Conservation (phyloP, 2,797 vertebrate genomes). For the Uromys caudimaculatus region DNA sequence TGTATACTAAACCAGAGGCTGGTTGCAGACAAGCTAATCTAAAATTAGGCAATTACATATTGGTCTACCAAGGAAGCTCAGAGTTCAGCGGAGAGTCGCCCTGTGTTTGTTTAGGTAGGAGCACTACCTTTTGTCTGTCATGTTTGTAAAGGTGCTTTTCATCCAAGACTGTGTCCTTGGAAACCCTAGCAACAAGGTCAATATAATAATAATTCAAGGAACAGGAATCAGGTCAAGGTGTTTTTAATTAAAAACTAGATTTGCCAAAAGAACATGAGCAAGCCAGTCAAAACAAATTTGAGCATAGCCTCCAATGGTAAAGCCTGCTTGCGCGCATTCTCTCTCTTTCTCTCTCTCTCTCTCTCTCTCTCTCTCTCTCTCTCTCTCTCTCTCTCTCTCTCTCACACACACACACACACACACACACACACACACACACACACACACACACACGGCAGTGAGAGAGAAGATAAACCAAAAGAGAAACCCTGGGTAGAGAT, state of each 20-base stretch:
- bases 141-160: conserved; percentile 65
- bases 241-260: conserved; percentile 54
- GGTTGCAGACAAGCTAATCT: neutral
- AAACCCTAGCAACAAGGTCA: conserved; percentile 70
- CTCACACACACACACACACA: neutral
- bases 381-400: neutral
- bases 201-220: neutral
- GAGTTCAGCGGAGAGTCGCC: conserved; percentile 10
- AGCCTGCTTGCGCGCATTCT: neutral
- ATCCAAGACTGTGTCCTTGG: conserved; percentile 46
- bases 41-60: neutral
- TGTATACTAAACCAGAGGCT: conserved; percentile 36
- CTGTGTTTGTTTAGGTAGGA: conserved; percentile 1
- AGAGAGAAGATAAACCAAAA: conserved; percentile 11
- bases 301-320: neutral
- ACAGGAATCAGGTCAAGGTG: neutral
- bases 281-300: conserved; percentile 35
- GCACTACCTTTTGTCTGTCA: conserved; percentile 37
- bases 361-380: neutral
- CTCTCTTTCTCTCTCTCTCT: neutral
- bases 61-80: neutral
- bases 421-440: neutral
- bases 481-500: conserved; percentile 29
- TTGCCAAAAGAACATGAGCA: conserved; percentile 36
- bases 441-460: neutral